Conservation (phyloP, 2,113 vertebrate species). For the Amia ocellicauda region DNA sequence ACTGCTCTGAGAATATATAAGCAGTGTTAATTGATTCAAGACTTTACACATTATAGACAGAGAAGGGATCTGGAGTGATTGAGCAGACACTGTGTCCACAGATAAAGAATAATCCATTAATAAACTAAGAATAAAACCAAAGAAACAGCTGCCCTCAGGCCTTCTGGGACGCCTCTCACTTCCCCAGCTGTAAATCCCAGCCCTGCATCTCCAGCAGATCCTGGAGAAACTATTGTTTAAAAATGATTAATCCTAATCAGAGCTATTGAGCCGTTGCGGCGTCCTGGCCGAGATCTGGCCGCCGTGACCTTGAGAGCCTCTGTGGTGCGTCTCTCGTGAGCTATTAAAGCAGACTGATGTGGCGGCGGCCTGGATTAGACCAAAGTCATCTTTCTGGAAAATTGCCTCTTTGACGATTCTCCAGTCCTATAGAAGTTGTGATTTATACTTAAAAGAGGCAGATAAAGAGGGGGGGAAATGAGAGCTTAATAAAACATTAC, state of each 20-base stretch:
- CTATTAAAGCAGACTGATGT: conserved; percentile 28
- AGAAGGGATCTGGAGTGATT: conserved; percentile 3
- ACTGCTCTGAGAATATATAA: too few relatives aligned
- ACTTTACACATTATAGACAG: neutral
- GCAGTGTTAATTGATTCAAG: too few relatives aligned
- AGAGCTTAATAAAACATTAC: too few relatives aligned
- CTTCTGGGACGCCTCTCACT: neutral
- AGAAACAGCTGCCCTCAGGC: neutral
- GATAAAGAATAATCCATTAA: neutral
- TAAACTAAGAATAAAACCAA: too few relatives aligned
- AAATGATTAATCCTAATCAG: conserved; percentile 14
- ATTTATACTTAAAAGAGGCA: conserved; percentile 21
- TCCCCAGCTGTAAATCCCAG: conserved; percentile 9
- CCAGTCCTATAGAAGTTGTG: conserved; percentile 16
- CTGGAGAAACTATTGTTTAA: conserved; percentile 3
- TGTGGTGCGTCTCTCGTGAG: conserved; percentile 18
- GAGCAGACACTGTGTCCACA: conserved; percentile 2
- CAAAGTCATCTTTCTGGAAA: conserved; percentile 35
- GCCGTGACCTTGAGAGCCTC: conserved; percentile 26
- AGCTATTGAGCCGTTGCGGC: conserved; percentile 8
- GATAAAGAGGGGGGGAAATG: too few relatives aligned
- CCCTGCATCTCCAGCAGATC: conserved; percentile 16
- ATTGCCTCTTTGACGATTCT: conserved; percentile 27
- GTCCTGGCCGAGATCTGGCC: conserved; percentile 5
- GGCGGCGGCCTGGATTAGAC: conserved; percentile 28